These are phyloP conservation scores for Hybognathus amarus DNA, from an alignment of 2,797 vertebrate species.

Conservation along the genomic window DNA sequence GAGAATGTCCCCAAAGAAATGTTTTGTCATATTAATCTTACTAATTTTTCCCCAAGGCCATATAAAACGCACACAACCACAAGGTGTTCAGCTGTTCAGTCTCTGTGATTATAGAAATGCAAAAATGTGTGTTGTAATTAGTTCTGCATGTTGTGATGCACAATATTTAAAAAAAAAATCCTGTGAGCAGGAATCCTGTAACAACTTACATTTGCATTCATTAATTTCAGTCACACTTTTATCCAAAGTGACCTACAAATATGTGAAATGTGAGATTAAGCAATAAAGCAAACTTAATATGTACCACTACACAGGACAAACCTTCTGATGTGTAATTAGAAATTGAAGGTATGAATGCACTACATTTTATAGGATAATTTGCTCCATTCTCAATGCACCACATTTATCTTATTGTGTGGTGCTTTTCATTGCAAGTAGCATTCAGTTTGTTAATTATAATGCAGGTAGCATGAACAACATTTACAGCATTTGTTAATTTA, in stretches of 20 bases:
- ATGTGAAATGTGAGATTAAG: not conserved
- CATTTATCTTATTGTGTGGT: not conserved
- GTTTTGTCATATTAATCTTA: not conserved
- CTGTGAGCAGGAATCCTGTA: not conserved
- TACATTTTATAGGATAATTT: not conserved
- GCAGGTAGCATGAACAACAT: not conserved
- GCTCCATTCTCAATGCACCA: not conserved
- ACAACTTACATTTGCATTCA: slow-evolving; percentile 2
- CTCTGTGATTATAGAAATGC: not conserved
- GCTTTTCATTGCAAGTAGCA: not conserved
- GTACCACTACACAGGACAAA: not conserved
- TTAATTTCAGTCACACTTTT: slow-evolving; percentile 66
- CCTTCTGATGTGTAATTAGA: not conserved
- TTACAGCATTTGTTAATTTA: not conserved
- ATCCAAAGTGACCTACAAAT: slow-evolving; percentile 63
- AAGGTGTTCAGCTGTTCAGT: not conserved
- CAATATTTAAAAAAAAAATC: not conserved
- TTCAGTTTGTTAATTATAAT: too few species aligned
- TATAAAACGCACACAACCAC: not conserved
- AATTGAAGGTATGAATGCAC: not conserved
- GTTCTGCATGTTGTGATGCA: not conserved
- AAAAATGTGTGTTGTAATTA: slow-evolving; percentile 8
- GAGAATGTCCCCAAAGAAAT: not conserved
- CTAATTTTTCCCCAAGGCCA: not conserved
- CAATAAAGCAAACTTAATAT: not conserved